Evolutionary conservation across 2,113 vertebrate genomes (phyloP).

Genomic region (Triplophysa rosa): DNA sequence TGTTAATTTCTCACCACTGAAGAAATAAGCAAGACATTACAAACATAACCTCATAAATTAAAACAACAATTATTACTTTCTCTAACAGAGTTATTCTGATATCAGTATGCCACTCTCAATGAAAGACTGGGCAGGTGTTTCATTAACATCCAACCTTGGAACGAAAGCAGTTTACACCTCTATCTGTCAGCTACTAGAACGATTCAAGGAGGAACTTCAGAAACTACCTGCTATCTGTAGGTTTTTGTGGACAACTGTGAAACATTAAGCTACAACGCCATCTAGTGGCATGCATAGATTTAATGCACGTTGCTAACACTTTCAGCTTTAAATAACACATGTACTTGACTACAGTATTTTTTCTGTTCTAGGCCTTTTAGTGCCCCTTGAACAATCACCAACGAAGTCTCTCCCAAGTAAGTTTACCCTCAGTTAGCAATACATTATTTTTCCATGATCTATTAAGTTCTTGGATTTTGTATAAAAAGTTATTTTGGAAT

Average conservation of each 20-base stretch:
- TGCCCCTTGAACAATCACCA: constrained; percentile 37
- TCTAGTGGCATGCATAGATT: constrained; percentile 3
- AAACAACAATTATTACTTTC: neutral
- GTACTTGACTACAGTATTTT: neutral
- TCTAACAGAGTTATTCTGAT: constrained; percentile 55
- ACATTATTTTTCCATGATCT: neutral
- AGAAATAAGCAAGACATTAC: neutral
- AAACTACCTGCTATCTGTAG: constrained; percentile 58
- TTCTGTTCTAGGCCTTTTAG: constrained; percentile 59
- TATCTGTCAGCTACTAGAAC: constrained; percentile 60
- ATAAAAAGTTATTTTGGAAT: neutral
- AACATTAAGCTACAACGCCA: neutral
- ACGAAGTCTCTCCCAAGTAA: constrained; percentile 64
- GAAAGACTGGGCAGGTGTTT: constrained; percentile 66
- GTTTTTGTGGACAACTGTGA: neutral
- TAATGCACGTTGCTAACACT: neutral
- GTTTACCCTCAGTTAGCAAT: constrained; percentile 25
- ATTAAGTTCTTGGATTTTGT: neutral
- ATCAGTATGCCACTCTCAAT: constrained; percentile 50
- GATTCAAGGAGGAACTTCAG: constrained; percentile 63
- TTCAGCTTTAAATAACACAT: neutral
- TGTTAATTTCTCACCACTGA: neutral
- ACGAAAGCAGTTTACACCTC: constrained; percentile 61
- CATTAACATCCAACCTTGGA: constrained; percentile 60
- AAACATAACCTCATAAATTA: neutral